These are phyloP conservation scores for Aegithalos caudatus DNA, from an alignment of 2,113 vertebrate genomes.

Conservation along the genomic window DNA sequence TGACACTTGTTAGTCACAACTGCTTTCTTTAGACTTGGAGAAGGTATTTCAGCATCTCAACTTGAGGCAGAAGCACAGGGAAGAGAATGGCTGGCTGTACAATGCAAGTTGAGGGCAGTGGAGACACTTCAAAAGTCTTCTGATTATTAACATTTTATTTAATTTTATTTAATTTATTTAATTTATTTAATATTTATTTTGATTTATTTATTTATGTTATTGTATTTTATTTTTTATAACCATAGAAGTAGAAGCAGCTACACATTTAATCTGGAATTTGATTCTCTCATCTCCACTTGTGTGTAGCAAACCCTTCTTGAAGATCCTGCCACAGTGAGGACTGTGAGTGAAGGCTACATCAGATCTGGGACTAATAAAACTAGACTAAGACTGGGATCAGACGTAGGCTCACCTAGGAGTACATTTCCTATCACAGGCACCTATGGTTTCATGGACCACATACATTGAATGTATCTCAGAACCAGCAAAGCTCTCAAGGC, in stretches of 20 bases:
- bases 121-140: background rate
- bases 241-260: background rate
- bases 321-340: background rate
- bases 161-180: background rate
- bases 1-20: background rate
- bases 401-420: background rate
- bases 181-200: no score
- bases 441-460: constrained; percentile 47
- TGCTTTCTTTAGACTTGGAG: background rate
- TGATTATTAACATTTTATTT: background rate
- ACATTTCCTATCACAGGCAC: constrained; percentile 36
- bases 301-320: background rate
- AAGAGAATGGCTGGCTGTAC: background rate
- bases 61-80: background rate
- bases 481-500: background rate
- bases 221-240: background rate
- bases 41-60: background rate
- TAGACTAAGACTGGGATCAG: background rate
- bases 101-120: background rate
- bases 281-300: background rate
- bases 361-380: constrained; percentile 29
- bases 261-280: background rate
- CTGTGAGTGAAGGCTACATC: background rate
- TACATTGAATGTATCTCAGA: background rate
- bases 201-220: background rate